Evolutionary conservation across 2,113 vertebrate genomes (phyloP), one percentile per base, ranked within the genome.

Genomic region (Phyllostomus hastatus): DNA sequence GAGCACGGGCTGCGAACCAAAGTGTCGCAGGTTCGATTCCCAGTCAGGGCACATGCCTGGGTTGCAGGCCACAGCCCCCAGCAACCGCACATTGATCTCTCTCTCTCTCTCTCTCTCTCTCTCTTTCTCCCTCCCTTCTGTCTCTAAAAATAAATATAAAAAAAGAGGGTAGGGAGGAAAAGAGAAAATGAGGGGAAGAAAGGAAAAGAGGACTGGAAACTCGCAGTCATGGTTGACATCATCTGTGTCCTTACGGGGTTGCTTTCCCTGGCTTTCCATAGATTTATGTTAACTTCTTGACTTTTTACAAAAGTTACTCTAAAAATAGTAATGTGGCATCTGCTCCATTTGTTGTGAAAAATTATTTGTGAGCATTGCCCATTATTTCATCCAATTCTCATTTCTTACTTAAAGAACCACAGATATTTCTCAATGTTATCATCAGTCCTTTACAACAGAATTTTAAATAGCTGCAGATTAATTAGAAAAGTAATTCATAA

Each of bases 401-500:
- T 73, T 87, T 92, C 50, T 92, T 73, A 50, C 43, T 90, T n/a
- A 95, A 20, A 59, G 7, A 84, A 67, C 10, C 38, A 41, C n/a
- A 72, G 7, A 8, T 64, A 88, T 88, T 66, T 87, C 10, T 87
- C 11, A 46, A 46, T 66, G 41, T 85, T 82, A 93, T 82, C 59
- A 67, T 54, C 5, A 2, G 24, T 12, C 52, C 84, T 88, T 81
- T 28, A 35, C 81, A 85, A 78, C 50, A 78, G 72, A 85, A 93
- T 67, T 88, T 91, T 91, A 86, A 90, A 69, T 90, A 93, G 50
- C 50, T 88, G 2, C 24, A 88, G 8, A 73, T 41, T 78, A 78
- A 95, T 46, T 91, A 84, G 35, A 78, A 52, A 92, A 70, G 41
- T 64, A 95, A 94, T 89, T 94, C 50, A 67, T 61, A 38, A 43